A percentile compares a stretch with the other conserved stretches of the same genome.
Conservation (phyloP, 2,888 invertebrate genomes). For the Drosophila cracens region DNA sequence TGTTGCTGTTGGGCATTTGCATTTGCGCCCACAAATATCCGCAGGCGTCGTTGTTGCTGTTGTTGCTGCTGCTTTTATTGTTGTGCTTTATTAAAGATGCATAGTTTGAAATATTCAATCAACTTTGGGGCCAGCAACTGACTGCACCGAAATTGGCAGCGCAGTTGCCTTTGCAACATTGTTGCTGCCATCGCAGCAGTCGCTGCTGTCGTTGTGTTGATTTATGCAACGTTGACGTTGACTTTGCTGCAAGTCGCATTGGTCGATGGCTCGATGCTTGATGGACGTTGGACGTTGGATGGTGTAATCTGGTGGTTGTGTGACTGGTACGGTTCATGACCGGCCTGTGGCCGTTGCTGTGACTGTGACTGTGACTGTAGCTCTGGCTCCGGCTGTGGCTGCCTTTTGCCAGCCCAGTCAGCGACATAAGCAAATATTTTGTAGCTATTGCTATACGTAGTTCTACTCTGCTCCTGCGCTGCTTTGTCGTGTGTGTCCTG, state of each 20-base stretch:
- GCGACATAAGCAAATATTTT: constrained; percentile 77
- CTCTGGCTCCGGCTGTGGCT: constrained; percentile 13
- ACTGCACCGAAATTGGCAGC: constrained; percentile 50
- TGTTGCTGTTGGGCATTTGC: constrained; percentile 40
- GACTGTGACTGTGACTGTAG: constrained; percentile 9
- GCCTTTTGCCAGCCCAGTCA: constrained; percentile 55
- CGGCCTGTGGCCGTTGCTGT: constrained; percentile 53
- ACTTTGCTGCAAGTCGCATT: constrained; percentile 71
- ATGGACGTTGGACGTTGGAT: constrained; percentile 37
- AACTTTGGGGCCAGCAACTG: constrained; percentile 50
- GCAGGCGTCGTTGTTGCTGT: constrained; percentile 32
- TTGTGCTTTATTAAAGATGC: constrained; percentile 77
- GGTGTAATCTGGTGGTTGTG: constrained; percentile 39
- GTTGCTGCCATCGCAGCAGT: constrained; percentile 24
- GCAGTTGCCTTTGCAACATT: constrained; percentile 12
- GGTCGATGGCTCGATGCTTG: constrained; percentile 52
- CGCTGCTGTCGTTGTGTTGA: constrained; percentile 55
- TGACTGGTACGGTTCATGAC: constrained; percentile 30
- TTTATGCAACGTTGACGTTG: constrained; percentile 73
- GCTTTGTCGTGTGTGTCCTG: constrained; percentile 67
- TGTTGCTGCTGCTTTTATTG: constrained; percentile 39
- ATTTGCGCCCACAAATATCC: constrained; percentile 71
- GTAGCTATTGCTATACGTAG: constrained; percentile 54
- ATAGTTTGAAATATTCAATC: constrained; percentile 80
- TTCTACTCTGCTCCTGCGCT: constrained; percentile 35